phyloP scores from a whole-genome alignment of 2,113 vertebrate species.

The Rhineura floridana region DNA sequence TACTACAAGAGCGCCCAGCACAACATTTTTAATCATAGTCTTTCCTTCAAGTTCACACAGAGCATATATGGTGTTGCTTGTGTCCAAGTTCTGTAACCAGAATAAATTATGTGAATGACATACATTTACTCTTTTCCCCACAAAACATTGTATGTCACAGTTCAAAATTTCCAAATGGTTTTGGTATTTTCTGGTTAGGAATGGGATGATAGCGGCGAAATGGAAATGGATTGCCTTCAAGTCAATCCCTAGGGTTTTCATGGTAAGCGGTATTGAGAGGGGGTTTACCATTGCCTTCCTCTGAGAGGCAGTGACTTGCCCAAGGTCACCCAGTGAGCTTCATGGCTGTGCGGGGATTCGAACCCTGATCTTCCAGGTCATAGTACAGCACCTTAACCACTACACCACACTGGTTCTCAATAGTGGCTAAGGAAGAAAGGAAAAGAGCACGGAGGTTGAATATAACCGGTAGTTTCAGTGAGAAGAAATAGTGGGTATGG shows the following conservation, averaged over 20 bases:
- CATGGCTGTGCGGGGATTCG: too few species aligned
- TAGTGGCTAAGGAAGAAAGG: background rate
- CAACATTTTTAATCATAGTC: background rate
- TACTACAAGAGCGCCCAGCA: background rate
- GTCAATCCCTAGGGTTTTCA: too few species aligned
- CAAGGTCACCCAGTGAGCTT: too few species aligned
- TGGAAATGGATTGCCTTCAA: too few species aligned
- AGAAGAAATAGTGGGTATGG: background rate
- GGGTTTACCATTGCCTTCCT: too few species aligned
- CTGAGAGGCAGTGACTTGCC: too few species aligned
- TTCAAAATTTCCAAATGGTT: background rate
- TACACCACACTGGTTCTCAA: too few species aligned
- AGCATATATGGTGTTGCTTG: background rate
- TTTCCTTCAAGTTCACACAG: background rate
- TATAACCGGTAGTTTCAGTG: background rate
- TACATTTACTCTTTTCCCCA: background rate
- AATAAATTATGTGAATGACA: background rate
- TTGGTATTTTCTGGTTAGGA: background rate
- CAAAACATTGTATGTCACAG: background rate
- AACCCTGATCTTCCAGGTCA: too few species aligned
- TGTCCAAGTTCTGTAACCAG: background rate
- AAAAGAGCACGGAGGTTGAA: background rate
- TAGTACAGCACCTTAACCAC: too few species aligned
- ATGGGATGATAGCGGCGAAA: too few species aligned
- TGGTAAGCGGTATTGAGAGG: too few species aligned